Percentiles rank a stretch among this genome's conserved stretches.
These are phyloP conservation scores for Adelges cooleyi DNA, from an alignment of 1,140 invertebrate species.

Conservation along the genomic window DNA sequence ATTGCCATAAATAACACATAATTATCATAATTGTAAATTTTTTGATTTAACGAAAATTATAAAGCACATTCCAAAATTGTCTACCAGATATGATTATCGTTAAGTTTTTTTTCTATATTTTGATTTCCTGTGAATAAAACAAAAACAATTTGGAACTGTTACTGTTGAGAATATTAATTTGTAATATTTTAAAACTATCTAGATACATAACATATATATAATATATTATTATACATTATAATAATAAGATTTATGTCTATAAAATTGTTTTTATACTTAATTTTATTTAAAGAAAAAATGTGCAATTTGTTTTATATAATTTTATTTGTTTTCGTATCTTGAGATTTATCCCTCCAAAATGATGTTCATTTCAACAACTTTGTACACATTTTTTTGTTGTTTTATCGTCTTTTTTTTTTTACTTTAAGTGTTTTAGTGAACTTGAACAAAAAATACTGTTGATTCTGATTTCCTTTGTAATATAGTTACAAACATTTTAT, in stretches of 20 bases:
- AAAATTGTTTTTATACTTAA: constrained; percentile 29
- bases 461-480: constrained; percentile 28
- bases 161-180: constrained; percentile 25
- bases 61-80: constrained; percentile 28
- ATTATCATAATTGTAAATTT: constrained; percentile 14
- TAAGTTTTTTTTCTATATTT: constrained; percentile 28
- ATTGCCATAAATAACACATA: constrained; percentile 19
- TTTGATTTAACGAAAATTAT: not conserved
- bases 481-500: constrained; percentile 27
- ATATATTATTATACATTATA: constrained; percentile 4
- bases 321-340: constrained; percentile 28
- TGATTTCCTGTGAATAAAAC: constrained; percentile 20
- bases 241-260: constrained; percentile 20
- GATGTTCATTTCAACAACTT: constrained; percentile 16
- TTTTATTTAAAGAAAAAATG: constrained; percentile 26
- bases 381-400: constrained; percentile 23
- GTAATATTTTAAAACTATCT: constrained; percentile 23
- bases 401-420: constrained; percentile 23
- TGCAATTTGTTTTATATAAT: constrained; percentile 29
- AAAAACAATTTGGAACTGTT: constrained; percentile 20
- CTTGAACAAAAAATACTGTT: constrained; percentile 25
- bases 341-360: constrained; percentile 26
- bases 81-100: constrained; percentile 21
- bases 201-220: constrained; percentile 13
- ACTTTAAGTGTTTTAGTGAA: constrained; percentile 18